Evolutionary conservation across 1,140 invertebrate genomes (phyloP).

Genomic region (Helicorthomorpha holstii): DNA sequence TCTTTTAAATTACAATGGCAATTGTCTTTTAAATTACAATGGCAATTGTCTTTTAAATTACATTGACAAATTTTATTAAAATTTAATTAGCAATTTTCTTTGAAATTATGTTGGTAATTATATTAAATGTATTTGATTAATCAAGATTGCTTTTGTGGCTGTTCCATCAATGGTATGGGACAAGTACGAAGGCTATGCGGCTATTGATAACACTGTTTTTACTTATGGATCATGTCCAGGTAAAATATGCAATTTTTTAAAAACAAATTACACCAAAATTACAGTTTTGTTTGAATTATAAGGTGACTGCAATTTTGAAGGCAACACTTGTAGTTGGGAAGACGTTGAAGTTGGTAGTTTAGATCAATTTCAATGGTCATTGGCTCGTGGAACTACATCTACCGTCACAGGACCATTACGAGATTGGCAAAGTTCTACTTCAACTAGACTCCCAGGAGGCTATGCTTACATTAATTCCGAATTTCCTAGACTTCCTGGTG

Average conservation of each 20-base stretch:
- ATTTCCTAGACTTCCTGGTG: neutral
- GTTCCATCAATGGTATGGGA: neutral
- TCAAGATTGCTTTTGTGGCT: neutral
- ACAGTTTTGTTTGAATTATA: neutral
- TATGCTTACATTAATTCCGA: neutral
- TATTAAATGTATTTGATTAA: no score
- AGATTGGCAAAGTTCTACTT: neutral
- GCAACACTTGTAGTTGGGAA: neutral
- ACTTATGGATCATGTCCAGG: neutral
- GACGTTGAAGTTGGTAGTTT: neutral
- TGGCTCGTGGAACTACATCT: neutral
- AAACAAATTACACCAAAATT: neutral
- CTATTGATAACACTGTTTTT: neutral
- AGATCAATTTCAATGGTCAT: neutral
- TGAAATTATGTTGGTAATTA: no score
- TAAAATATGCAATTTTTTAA: neutral
- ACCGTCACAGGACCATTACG: neutral
- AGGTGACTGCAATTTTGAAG: constrained; percentile 1
- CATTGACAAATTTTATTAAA: neutral
- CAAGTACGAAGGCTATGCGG: neutral
- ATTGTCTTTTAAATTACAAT: neutral
- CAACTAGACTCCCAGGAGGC: neutral
- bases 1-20: neutral
- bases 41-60: neutral
- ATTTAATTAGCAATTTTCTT: neutral